Evolutionary conservation across 2,113 vertebrate species (phyloP), one percentile per base, ranked within the genome.

Genomic region (Silurus asotus): DNA sequence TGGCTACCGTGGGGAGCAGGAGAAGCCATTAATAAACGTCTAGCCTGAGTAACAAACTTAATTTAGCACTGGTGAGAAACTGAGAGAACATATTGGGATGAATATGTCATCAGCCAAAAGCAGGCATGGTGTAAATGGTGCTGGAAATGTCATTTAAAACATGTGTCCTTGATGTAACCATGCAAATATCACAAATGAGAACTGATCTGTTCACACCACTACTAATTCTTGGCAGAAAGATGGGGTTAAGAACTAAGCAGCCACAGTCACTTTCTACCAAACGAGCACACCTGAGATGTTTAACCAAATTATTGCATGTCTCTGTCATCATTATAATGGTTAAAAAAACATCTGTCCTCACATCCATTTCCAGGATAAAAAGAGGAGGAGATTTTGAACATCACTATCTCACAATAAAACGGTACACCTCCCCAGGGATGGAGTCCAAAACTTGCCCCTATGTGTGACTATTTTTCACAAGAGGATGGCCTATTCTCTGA

Each of bases 1-100:
- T 28, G 59, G 81, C 74, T 82, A 75, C 56, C 45, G 45, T 74
- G 77, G 69, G 28, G 51, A 84, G 55, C 81, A 81, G 67, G 45
- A 84, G 75, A 76, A 53, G 67, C 45, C 80, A 85, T 88, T 85
- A 87, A 87, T 85, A 88, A 87, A 87, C 10, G 49, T 83, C 79
- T 84, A 82, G 82, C 53, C 80, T 83, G 87, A 87, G 65, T 85
- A 87, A 49, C 77, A 87, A 62, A 76, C 86, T 83, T 88, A 84
- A 89, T 84, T 86, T 88, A 88, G 87, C 78, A 37, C 84, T 77
- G 81, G 86, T 86, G 81, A 81, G 76, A 89, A 84, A 75, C 84
- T 84, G 81, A 75, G 75, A 80, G 61, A 82, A 56, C 25, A 62
- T 25, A 51, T 28, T 77, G 72, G 58, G 81, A 81, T 25, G 80